These are phyloP conservation scores for Ceyx erithaca DNA, from an alignment of 2,797 vertebrate species.

Conservation along the genomic window DNA sequence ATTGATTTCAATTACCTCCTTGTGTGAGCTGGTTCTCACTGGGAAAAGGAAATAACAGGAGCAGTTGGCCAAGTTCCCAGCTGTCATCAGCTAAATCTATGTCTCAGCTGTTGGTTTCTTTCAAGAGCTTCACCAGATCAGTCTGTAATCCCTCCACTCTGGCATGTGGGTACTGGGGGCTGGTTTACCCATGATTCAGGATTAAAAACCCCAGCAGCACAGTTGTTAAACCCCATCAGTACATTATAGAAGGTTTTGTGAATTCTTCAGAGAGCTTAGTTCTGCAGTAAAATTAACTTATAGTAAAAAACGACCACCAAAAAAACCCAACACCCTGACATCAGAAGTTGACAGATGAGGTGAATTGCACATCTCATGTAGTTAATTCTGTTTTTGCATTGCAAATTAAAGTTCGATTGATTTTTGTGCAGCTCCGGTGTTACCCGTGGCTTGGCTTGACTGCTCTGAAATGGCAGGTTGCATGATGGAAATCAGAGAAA, in stretches of 20 bases:
- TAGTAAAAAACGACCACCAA: not conserved
- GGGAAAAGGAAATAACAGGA: conserved; percentile 29
- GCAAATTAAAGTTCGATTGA: not conserved
- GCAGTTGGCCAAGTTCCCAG: not conserved
- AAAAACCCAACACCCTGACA: not conserved
- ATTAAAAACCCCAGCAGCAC: not conserved
- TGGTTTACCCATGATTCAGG: not conserved
- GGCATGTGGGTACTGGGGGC: not conserved
- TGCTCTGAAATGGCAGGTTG: conserved; percentile 1
- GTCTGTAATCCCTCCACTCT: not conserved
- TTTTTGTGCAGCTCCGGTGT: not conserved
- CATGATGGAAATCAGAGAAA: not conserved
- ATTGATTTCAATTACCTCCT: conserved; percentile 35
- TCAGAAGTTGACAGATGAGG: not conserved
- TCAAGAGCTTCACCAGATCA: not conserved
- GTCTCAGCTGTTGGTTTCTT: conserved; percentile 34
- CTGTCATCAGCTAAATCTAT: conserved; percentile 23
- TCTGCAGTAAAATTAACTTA: not conserved
- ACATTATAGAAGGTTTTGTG: not conserved
- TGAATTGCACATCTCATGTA: not conserved
- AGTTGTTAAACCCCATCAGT: not conserved
- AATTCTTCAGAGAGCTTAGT: not conserved
- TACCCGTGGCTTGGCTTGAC: not conserved
- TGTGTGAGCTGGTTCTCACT: conserved; percentile 23
- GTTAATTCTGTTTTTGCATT: not conserved